A percentile compares a stretch with the other conserved stretches of the same genome.
Evolutionary conservation across 2,797 vertebrate genomes (phyloP).

Genomic region (Tokudaia muenninki): DNA sequence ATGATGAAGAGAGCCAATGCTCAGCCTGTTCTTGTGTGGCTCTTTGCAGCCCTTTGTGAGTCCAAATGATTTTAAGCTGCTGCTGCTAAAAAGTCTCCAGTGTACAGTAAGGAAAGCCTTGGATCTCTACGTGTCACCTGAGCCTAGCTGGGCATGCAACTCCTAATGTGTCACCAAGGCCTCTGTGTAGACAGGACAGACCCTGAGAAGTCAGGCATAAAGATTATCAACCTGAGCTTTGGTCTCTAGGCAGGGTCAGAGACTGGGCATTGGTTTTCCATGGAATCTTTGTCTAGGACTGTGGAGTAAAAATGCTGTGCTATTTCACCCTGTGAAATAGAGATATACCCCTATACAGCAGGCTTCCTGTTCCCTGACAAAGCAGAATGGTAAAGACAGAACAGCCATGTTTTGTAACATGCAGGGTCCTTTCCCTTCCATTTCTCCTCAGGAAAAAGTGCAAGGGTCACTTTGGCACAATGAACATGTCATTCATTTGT

Average conservation of each 20-base stretch:
- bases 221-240: neutral
- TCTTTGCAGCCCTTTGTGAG: neutral
- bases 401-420: neutral
- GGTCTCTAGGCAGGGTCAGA: neutral
- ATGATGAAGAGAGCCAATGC: neutral
- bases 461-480: neutral
- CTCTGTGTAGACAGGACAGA: neutral
- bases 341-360: neutral
- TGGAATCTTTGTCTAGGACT: neutral
- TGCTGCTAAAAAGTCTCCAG: neutral
- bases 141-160: neutral
- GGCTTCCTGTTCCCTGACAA: slow-evolving; percentile 2
- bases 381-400: neutral
- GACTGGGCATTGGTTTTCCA: neutral
- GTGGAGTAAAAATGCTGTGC: slow-evolving; percentile 22
- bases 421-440: neutral
- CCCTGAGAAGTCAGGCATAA: neutral
- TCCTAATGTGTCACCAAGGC: neutral
- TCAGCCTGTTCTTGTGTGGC: neutral
- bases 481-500: slow-evolving; percentile 7
- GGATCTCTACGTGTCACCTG: too few species aligned
- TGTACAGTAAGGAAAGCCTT: neutral
- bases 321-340: neutral
- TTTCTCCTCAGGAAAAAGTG: neutral
- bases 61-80: neutral